phyloP scores from a whole-genome alignment of 2,113 vertebrate genomes.

The Cyphomyrus plagiostoma region DNA sequence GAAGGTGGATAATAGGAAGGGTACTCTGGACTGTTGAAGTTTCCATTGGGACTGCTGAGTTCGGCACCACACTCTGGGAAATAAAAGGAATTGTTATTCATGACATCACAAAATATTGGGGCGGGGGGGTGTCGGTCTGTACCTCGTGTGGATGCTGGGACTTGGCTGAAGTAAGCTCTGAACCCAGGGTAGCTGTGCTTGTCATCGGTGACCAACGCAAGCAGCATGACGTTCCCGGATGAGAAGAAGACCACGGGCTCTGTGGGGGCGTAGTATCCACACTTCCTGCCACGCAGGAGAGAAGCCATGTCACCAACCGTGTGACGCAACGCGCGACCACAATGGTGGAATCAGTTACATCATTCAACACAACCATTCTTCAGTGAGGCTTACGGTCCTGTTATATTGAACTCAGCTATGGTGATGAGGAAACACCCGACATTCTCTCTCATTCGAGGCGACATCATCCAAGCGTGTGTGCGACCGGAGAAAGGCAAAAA shows the following conservation, averaged over 20 bases:
- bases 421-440: background rate
- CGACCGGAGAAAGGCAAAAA: background rate
- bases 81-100: background rate
- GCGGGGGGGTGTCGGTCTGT: background rate
- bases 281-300: constrained; percentile 61
- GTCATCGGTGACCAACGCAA: constrained; percentile 71
- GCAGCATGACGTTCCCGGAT: constrained; percentile 82
- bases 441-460: background rate
- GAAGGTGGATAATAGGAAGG: constrained; percentile 78
- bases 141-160: constrained; percentile 49
- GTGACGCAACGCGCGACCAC: background rate
- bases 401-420: background rate
- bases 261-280: constrained; percentile 72
- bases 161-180: constrained; percentile 72
- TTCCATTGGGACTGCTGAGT: constrained; percentile 53
- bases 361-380: background rate
- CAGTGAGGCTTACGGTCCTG: background rate
- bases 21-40: constrained; percentile 74
- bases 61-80: constrained; percentile 60
- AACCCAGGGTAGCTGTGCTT: constrained; percentile 72
- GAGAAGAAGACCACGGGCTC: constrained; percentile 78
- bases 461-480: background rate
- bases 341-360: background rate
- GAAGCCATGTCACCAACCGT: background rate
- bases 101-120: background rate